phyloP scores from a whole-genome alignment of 2,113 vertebrate species.

The Elephantulus edwardii region DNA sequence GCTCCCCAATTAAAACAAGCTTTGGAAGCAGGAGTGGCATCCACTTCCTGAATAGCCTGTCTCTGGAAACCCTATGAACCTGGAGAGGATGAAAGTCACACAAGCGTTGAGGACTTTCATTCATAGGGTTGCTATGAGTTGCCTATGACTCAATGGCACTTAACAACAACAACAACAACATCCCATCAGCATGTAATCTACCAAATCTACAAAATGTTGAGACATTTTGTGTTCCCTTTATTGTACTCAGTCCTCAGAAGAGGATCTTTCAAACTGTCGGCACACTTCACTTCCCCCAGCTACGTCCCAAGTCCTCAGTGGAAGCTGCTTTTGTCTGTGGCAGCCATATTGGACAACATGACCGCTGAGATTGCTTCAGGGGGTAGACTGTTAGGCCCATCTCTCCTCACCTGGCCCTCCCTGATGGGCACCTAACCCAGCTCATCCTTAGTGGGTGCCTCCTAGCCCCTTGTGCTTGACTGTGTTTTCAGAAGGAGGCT shows the following conservation, averaged over 20 bases:
- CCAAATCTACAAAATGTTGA: not conserved
- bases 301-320: not conserved
- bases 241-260: not conserved
- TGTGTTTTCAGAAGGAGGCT: not conserved
- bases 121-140: too few relatives aligned
- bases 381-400: not conserved
- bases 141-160: too few relatives aligned
- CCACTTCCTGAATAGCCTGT: too few relatives aligned
- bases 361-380: not conserved
- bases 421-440: not conserved
- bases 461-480: not conserved
- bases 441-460: not conserved
- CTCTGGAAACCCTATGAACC: too few relatives aligned
- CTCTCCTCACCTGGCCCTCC: not conserved
- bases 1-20: too few relatives aligned
- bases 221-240: not conserved
- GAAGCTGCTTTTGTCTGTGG: accelerated
- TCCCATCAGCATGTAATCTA: not conserved
- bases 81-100: too few relatives aligned
- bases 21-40: too few relatives aligned
- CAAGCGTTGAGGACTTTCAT: too few relatives aligned
- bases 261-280: not conserved
- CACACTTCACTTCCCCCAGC: not conserved
- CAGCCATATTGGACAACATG: accelerated
- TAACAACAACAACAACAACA: not conserved